Percentiles rank a stretch among this genome's conserved stretches.
Evolutionary conservation across 2,888 invertebrate genomes (phyloP).

Genomic region (Tortricodes alternella): DNA sequence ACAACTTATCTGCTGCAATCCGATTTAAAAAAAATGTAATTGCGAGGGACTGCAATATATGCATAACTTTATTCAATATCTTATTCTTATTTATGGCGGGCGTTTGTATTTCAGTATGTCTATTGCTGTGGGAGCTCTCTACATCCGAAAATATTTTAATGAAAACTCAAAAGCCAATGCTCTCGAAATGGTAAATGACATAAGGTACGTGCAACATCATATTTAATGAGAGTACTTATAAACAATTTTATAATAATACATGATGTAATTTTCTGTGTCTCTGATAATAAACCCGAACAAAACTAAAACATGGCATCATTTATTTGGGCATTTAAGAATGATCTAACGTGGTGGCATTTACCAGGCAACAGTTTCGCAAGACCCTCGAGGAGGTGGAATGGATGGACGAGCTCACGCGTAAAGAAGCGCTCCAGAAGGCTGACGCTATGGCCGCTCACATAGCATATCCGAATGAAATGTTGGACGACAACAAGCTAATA

Average conservation of each 20-base stretch:
- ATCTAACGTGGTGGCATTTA: neutral
- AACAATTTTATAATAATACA: no score
- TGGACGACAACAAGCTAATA: constrained; percentile 90
- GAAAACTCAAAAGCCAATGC: constrained; percentile 92
- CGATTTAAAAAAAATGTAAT: no score
- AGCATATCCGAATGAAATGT: constrained; percentile 95
- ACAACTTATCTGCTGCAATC: no score
- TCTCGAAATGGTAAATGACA: constrained; percentile 93
- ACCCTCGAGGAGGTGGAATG: constrained; percentile 92
- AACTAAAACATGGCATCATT: no score
- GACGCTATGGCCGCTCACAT: constrained; percentile 94
- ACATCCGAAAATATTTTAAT: constrained; percentile 93
- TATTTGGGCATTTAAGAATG: neutral
- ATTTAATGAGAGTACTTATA: no score
- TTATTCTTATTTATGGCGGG: no score
- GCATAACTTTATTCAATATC: no score
- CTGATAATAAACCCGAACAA: no score
- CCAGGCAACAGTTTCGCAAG: constrained; percentile 87
- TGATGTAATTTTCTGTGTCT: no score
- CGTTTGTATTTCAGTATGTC: constrained; percentile 81
- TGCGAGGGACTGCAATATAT: no score
- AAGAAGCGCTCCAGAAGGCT: constrained; percentile 90
- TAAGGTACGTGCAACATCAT: constrained; percentile 86
- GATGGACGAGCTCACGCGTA: constrained; percentile 94
- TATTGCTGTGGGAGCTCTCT: constrained; percentile 91